phyloP scores from a whole-genome alignment of 2,888 invertebrate genomes.

The Lasius platythorax region DNA sequence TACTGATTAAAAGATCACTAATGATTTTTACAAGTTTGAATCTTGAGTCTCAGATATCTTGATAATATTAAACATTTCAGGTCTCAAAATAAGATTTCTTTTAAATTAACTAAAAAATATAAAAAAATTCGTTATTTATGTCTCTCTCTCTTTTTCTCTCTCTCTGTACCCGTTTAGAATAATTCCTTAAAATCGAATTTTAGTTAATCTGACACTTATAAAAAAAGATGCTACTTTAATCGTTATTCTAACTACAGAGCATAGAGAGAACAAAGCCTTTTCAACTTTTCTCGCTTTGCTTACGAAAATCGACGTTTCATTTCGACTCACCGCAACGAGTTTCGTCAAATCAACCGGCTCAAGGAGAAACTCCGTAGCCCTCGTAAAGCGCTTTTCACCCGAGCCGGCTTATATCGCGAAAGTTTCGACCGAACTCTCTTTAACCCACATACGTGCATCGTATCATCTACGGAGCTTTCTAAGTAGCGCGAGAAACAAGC shows the following conservation, averaged over 20 bases:
- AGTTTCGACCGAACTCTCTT: constrained; percentile 51
- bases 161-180: neutral
- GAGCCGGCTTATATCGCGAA: constrained; percentile 46
- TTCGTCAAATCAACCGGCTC: constrained; percentile 52
- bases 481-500: constrained; percentile 53
- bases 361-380: constrained; percentile 47
- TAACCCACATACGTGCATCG: constrained; percentile 55
- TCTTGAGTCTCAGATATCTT: neutral
- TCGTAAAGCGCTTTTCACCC: constrained; percentile 56
- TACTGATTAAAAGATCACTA: neutral
- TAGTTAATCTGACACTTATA: neutral
- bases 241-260: neutral
- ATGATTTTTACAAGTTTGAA: neutral
- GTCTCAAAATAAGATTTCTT: neutral
- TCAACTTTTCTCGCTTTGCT: constrained; percentile 34
- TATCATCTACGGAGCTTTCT: constrained; percentile 48
- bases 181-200: neutral
- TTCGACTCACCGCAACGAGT: constrained; percentile 40
- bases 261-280: neutral
- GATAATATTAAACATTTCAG: neutral
- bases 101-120: neutral
- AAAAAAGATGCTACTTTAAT: constrained; percentile 5
- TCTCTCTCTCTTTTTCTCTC: too few relatives aligned
- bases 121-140: neutral
- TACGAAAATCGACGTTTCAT: constrained; percentile 42